Conservation (phyloP, 2,113 vertebrate species). For the Glareola pratincola region DNA sequence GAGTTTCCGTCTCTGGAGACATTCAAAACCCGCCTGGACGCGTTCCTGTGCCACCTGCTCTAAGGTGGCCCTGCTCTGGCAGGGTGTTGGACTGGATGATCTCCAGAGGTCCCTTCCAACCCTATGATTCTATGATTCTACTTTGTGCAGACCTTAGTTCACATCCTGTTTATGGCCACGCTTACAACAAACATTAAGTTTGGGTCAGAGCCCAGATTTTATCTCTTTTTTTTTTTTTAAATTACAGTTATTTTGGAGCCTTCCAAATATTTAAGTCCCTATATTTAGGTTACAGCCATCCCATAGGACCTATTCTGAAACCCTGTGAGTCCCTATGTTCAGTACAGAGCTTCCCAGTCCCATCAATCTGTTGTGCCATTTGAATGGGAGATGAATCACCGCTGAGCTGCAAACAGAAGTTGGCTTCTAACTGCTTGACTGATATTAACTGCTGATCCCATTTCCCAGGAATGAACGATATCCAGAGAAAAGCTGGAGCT, state of each 20-base stretch:
- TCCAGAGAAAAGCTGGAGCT: background rate
- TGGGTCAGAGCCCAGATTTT: background rate
- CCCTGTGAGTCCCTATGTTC: background rate
- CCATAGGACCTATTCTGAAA: background rate
- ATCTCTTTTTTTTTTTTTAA: rapidly evolving
- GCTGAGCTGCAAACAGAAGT: background rate
- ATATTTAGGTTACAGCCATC: background rate
- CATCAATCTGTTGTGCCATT: background rate
- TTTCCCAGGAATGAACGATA: background rate
- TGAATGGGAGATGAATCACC: background rate
- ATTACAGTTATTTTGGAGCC: background rate
- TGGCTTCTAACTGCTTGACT: background rate
- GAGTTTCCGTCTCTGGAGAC: too few relatives aligned
- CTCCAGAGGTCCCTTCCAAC: too few relatives aligned
- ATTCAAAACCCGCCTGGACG: too few relatives aligned
- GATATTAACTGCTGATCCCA: background rate
- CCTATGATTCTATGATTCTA: too few relatives aligned
- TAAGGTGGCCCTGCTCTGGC: too few relatives aligned
- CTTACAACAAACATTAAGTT: background rate
- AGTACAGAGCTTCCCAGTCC: background rate
- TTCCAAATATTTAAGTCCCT: background rate
- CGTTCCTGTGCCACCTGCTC: too few relatives aligned
- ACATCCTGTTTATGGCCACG: background rate
- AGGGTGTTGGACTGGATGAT: too few relatives aligned
- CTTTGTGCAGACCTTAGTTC: background rate